Evolutionary conservation across 2,888 invertebrate genomes (phyloP), one percentile per base, ranked within the genome.

Genomic region (Hydroisotoma schaefferi): DNA sequence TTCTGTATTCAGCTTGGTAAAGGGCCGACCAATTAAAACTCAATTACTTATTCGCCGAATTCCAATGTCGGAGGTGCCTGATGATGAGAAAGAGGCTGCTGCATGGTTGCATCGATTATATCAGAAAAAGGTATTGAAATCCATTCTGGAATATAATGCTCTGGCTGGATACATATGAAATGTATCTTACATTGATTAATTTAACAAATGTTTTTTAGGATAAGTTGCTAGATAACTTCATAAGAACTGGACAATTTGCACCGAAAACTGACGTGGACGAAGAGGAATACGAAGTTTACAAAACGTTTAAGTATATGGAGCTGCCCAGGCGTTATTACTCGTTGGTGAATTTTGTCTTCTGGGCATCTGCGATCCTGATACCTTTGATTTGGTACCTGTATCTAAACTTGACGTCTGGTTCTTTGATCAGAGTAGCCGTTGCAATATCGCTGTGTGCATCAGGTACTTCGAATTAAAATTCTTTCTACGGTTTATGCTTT

Each of bases 31-130:
- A 29, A 83, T 90, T 0, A 83, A 83, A 65, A 89, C 85, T 0
- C 87, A 90, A 74, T 79, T 92, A 78, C 85, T 86, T 74, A 84
- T 91, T 72, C 83, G 87, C 67, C 83, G 95, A 74, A 87, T 93
- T 76, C 87, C 90, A 1, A 80, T 94, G 46, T 85, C 87, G 48
- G 82, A 84, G 53, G 83, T 95, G 28, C 94, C 94, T 0, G 83
- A 84, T 47, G 85, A 83, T 55, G 88, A 90, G 69, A 85, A 84
- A 66, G 84, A 80, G 52, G 88, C 88, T 57, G 83, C 88, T 4
- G 82, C 84, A 61, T 95, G 92, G 87, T 78, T 97, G 61, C 87
- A 90, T 71, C 82, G 89, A 55, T 79, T 89, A 33, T 97, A 89
- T 76, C 83, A 87, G 68, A 81, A 84, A 73, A 94, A 93, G 49